phyloP scores from a whole-genome alignment of 2,113 vertebrate genomes.

The Neolamprologus toae region DNA sequence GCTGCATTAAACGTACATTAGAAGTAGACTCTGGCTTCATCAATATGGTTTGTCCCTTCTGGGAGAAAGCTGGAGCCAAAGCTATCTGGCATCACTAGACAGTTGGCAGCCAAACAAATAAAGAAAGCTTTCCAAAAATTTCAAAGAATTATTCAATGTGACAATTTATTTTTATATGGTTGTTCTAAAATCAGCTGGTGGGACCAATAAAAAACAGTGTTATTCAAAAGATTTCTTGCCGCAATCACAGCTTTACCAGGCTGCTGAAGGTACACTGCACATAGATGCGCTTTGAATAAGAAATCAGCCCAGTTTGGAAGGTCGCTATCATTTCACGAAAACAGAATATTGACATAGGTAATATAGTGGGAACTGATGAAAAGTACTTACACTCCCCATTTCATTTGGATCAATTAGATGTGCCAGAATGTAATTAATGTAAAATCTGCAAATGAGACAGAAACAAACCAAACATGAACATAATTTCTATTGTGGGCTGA shows the following conservation, averaged over 20 bases:
- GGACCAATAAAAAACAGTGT: not conserved
- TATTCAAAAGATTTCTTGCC: slow-evolving; percentile 32
- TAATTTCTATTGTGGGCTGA: not conserved
- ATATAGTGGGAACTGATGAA: slow-evolving; percentile 1
- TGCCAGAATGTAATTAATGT: not conserved
- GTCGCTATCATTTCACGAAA: slow-evolving; percentile 1
- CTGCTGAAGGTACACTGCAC: not conserved
- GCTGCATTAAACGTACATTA: slow-evolving; percentile 25
- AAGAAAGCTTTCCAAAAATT: slow-evolving; percentile 27
- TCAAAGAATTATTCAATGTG: slow-evolving; percentile 47
- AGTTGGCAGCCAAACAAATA: slow-evolving; percentile 47
- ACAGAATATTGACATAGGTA: not conserved
- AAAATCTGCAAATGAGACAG: not conserved
- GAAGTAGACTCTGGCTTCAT: slow-evolving; percentile 25
- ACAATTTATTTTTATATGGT: slow-evolving; percentile 50
- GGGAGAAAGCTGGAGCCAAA: slow-evolving; percentile 12
- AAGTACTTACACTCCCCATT: not conserved
- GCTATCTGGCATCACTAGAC: slow-evolving; percentile 28
- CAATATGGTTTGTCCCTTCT: slow-evolving; percentile 29
- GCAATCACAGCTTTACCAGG: slow-evolving; percentile 9
- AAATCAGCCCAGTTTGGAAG: not conserved
- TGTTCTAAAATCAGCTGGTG: slow-evolving; percentile 13
- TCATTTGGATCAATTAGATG: not conserved
- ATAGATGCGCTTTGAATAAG: not conserved
- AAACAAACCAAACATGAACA: not conserved